Percentiles rank a stretch among this genome's conserved stretches.
These are phyloP conservation scores for Elegia similella DNA, from an alignment of 2,888 invertebrate species.

Conservation along the genomic window DNA sequence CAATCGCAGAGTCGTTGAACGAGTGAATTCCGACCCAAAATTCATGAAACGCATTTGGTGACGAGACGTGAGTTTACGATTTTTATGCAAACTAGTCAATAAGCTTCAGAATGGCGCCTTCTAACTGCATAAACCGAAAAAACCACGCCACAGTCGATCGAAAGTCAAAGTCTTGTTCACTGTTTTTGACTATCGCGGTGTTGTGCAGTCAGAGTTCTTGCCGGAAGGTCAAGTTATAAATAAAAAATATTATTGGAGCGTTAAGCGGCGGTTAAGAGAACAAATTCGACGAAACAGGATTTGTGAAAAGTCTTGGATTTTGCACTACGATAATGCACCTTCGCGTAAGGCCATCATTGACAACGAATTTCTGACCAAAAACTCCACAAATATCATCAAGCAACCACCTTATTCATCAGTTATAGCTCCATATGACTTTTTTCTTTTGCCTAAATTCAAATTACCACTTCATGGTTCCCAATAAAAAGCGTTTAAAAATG, in stretches of 20 bases:
- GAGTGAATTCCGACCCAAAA: no score
- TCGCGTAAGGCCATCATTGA: not conserved
- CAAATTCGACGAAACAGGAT: slow-evolving; percentile 23
- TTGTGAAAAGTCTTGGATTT: not conserved
- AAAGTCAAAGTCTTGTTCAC: no score
- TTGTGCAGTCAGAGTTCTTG: no score
- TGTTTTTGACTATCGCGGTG: no score
- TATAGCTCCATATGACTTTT: slow-evolving; percentile 13
- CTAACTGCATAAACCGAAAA: no score
- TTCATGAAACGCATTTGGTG: no score
- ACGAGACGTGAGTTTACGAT: no score
- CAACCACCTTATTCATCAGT: slow-evolving; percentile 14
- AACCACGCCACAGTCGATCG: no score
- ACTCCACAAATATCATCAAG: slow-evolving; percentile 11
- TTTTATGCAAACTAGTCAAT: no score
- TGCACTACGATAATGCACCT: slow-evolving; percentile 3
- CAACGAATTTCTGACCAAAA: slow-evolving; percentile 3
- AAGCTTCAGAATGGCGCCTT: no score
- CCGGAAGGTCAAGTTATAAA: not conserved
- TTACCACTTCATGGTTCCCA: slow-evolving; percentile 25
- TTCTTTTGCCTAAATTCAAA: slow-evolving; percentile 24
- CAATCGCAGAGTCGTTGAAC: no score
- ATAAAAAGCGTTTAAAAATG: slow-evolving; percentile 9
- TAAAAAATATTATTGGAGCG: not conserved
- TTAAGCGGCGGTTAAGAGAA: slow-evolving; percentile 3